These are phyloP conservation scores for Thripadectes ignobilis DNA, from an alignment of 2,797 vertebrate genomes.

Conservation along the genomic window DNA sequence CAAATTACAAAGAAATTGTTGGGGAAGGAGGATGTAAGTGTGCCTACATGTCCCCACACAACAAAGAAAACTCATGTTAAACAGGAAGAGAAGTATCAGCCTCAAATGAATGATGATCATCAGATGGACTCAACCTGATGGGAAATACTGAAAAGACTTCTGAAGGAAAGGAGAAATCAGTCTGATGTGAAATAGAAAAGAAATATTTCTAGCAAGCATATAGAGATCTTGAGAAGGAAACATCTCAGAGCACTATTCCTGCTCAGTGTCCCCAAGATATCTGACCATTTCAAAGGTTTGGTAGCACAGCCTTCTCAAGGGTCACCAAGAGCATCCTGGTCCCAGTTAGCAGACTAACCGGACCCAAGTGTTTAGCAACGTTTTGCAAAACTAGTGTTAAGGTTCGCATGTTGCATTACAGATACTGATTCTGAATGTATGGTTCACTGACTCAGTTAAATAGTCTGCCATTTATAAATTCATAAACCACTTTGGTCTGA, in stretches of 20 bases:
- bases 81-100: background rate
- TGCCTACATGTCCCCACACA: background rate
- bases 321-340: background rate
- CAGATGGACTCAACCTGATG: background rate
- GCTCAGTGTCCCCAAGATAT: background rate
- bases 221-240: background rate
- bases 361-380: background rate
- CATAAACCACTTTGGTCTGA: background rate
- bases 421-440: background rate
- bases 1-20: background rate
- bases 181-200: background rate
- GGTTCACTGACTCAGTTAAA: background rate
- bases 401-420: background rate
- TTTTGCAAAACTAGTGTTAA: background rate
- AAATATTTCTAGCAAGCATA: background rate
- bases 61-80: background rate
- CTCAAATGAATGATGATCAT: background rate
- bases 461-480: background rate
- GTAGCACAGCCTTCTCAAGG: background rate
- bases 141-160: background rate
- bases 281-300: background rate
- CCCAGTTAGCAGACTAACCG: background rate
- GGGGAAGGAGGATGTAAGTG: background rate
- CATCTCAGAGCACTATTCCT: fast-evolving
- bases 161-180: background rate